A percentile compares a stretch with the other conserved stretches of the same genome.
These are phyloP conservation scores for Tachyglossus aculeatus DNA, from an alignment of 2,797 vertebrate genomes.

Conservation along the genomic window DNA sequence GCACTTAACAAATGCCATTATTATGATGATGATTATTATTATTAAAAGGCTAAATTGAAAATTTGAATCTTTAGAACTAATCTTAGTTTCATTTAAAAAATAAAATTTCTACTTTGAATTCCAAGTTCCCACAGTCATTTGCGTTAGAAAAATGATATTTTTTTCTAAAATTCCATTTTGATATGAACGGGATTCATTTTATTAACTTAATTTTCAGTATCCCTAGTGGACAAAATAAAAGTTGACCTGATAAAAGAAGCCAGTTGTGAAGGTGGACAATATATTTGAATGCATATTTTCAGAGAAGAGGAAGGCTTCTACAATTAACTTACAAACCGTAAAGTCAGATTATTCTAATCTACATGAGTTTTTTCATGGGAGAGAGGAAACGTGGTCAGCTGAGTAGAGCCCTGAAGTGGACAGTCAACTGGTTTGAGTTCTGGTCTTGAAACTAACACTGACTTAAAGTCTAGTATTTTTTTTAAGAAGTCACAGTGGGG, in stretches of 20 bases:
- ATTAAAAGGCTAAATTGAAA: constrained; percentile 40
- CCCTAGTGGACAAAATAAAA: constrained; percentile 19
- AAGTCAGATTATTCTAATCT: constrained; percentile 22
- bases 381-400: constrained; percentile 12
- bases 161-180: no score
- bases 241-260: constrained; percentile 5
- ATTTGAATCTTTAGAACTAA: not conserved
- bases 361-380: constrained; percentile 19
- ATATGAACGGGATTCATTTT: no score
- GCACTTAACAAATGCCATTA: no score
- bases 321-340: constrained; percentile 41
- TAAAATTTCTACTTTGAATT: constrained; percentile 27
- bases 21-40: no score
- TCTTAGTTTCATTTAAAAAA: constrained; percentile 15
- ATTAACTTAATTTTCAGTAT: no score
- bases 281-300: constrained; percentile 15
- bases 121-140: constrained; percentile 6
- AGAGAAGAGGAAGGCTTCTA: constrained; percentile 40
- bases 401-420: not conserved
- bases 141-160: no score
- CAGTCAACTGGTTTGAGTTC: not conserved
- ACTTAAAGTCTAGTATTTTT: no score
- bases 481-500: no score
- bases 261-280: constrained; percentile 17
- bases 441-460: no score